Conservation (phyloP, 2,888 invertebrate genomes). For the Folsomia candida region DNA sequence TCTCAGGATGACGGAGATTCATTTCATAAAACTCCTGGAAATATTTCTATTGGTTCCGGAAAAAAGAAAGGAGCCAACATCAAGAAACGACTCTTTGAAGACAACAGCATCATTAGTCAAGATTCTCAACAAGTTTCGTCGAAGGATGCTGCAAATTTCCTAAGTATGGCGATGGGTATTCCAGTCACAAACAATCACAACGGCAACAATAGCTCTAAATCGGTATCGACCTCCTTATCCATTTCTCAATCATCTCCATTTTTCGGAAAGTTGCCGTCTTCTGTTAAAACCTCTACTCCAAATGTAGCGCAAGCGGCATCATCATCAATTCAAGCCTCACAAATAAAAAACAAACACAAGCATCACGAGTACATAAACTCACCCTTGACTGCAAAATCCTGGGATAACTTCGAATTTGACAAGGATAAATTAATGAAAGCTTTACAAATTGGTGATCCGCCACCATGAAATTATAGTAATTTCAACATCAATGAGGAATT, state of each 20-base stretch:
- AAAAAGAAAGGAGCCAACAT: not conserved
- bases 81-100: slow-evolving; percentile 5
- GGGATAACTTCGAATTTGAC: slow-evolving; percentile 29
- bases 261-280: too few relatives aligned
- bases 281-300: not conserved
- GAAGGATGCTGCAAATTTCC: not conserved
- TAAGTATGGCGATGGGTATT: not conserved
- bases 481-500: too few relatives aligned
- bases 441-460: not conserved
- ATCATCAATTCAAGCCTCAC: not conserved
- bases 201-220: not conserved
- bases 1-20: not conserved
- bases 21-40: not conserved
- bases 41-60: not conserved
- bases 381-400: slow-evolving; percentile 14
- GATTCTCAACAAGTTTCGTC: not conserved
- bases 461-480: too few relatives aligned
- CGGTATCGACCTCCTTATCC: too few relatives aligned
- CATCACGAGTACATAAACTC: too few relatives aligned
- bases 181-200: not conserved
- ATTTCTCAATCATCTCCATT: not conserved
- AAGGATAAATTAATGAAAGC: slow-evolving; percentile 15
- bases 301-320: not conserved
- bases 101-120: not conserved
- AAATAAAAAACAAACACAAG: not conserved